phyloP scores from a whole-genome alignment of 2,113 vertebrate species.

The Mormoops blainvillei region DNA sequence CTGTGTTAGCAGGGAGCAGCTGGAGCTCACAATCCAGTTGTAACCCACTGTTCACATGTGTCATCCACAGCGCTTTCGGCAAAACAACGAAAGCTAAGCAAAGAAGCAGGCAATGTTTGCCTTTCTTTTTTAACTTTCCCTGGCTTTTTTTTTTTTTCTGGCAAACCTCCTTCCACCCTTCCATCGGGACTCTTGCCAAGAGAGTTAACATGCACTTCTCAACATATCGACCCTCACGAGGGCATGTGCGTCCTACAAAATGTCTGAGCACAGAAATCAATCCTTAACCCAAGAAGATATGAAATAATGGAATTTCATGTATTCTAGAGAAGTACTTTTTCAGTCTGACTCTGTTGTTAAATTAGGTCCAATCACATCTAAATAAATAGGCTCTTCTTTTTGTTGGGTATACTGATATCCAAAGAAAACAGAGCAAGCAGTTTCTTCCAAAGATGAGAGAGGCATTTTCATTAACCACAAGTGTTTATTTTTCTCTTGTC shows the following conservation, averaged over 20 bases:
- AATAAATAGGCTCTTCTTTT: neutral
- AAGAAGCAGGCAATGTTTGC: neutral
- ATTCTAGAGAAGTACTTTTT: neutral
- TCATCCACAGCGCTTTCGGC: neutral
- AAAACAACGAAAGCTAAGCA: neutral
- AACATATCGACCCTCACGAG: neutral
- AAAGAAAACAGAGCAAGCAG: neutral
- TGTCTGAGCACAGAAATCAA: neutral
- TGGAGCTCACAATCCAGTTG: neutral
- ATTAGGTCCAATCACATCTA: neutral
- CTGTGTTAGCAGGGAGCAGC: neutral
- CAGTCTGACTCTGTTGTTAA: neutral
- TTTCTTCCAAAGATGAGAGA: neutral
- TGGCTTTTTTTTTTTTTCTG: neutral
- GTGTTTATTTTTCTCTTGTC: constrained; percentile 6
- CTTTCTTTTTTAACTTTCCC: neutral
- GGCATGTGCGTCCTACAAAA: neutral
- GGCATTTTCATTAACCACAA: constrained; percentile 4
- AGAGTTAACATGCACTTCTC: neutral
- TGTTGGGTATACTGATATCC: neutral
- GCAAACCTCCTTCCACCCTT: neutral
- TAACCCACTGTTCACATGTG: neutral
- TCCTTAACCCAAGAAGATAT: neutral
- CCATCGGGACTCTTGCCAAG: neutral
- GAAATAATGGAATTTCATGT: neutral